Base-by-base conservation (phyloP, 1,140 invertebrate species). In the Bombus superbus region DNA sequence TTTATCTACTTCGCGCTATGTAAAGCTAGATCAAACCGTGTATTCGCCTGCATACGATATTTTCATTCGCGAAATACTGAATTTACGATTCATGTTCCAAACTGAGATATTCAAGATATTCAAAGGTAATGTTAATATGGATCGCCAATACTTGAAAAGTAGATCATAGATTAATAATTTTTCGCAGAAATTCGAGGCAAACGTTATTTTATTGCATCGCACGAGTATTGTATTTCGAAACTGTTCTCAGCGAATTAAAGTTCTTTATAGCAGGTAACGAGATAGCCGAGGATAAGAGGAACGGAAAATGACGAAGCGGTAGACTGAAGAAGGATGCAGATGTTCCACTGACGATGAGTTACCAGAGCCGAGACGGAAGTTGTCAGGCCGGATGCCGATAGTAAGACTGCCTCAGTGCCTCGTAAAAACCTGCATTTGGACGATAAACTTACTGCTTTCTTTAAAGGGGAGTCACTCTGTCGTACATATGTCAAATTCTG, bases 311-410 rank as follows among this genome's bases (percentile, higher is more conserved):
- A 82, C 25, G 78, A 80, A 59, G 35, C n/a, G 84, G 68, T 35
- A 47, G 59, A 69, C 38, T 62, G 42, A 57, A 85, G 72, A 53
- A 86, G 83, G 86, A 81, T 77, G 83, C 86, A 83, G 80, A 89
- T 89, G 88, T 89, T 83, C 53, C 75, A 85, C 69, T 62, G 64
- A 69, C 75, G 79, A 68, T 77, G 64, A 81, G 86, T 88, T 88
- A 89, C 83, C 75, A 62, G 79, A 88, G 68, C 78, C 86, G 59
- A 83, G 86, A 72, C 88, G 86, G 88, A 89, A 89, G 79, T 77
- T 74, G 83, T 88, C 73, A 59, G 83, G 74, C 86, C 88, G 88
- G 87, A 89, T 88, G 84, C 64, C 86, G 88, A 88, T 89, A 88
- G 80, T 57, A 76, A 88, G 78, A 57, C 66, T 44, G 64, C 62